These are phyloP conservation scores for Pangasianodon gigas DNA, from an alignment of 2,113 vertebrate genomes.

Conservation along the genomic window DNA sequence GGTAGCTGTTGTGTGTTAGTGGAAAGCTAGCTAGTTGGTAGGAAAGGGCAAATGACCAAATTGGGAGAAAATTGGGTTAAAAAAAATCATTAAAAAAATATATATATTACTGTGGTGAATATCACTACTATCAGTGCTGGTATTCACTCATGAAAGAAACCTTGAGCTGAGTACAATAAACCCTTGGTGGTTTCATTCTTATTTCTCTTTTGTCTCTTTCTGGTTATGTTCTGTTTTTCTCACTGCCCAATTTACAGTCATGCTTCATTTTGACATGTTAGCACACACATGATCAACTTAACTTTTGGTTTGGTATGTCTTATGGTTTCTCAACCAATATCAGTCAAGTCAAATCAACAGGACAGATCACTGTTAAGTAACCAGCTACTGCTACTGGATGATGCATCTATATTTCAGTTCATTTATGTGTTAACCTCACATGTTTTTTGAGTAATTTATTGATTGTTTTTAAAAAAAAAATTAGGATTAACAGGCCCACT, in stretches of 20 bases:
- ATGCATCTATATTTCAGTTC: no score
- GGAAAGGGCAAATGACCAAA: background rate
- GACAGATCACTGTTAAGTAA: no score
- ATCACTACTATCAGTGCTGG: background rate
- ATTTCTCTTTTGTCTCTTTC: background rate
- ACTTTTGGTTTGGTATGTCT: background rate
- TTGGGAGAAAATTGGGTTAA: background rate
- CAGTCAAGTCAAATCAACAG: no score
- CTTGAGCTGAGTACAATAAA: background rate
- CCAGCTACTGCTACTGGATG: no score
- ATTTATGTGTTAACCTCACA: background rate
- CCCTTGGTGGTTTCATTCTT: background rate
- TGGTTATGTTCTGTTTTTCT: background rate
- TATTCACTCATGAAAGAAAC: background rate
- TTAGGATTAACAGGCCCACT: background rate
- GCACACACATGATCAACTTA: background rate
- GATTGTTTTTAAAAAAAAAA: background rate
- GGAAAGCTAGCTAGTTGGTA: background rate
- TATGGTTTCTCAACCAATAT: background rate
- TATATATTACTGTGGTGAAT: background rate
- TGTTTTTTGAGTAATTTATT: background rate
- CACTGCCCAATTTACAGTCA: no score
- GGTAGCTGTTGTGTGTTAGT: background rate
- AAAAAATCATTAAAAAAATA: background rate
- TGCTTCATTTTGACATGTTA: background rate